Evolutionary conservation across 2,113 vertebrate species (phyloP).

Genomic region (Arothron firmamentum): DNA sequence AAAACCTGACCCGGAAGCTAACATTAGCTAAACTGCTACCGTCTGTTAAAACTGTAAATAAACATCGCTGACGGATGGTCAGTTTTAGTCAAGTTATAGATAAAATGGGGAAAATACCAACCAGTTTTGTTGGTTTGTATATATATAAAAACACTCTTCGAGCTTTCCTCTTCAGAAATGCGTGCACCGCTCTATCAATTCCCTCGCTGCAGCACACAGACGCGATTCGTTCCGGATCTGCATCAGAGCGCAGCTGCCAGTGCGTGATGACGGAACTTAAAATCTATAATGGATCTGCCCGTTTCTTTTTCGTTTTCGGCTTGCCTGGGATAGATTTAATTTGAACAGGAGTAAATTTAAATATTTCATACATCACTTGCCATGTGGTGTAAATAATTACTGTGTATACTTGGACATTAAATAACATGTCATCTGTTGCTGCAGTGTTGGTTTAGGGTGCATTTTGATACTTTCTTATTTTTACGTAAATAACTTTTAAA

Average conservation of each 20-base stretch:
- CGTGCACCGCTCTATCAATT: not conserved
- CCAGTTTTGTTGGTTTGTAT: not conserved
- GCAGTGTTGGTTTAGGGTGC: no score
- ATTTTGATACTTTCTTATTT: not conserved
- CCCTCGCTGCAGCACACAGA: conserved; percentile 8
- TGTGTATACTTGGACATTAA: no score
- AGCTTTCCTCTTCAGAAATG: not conserved
- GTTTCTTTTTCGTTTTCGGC: no score
- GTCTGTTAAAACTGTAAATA: not conserved
- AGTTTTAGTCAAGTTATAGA: not conserved
- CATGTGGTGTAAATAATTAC: no score
- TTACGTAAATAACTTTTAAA: no score
- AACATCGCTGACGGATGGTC: no score
- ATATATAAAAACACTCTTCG: not conserved
- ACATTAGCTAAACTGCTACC: conserved; percentile 37
- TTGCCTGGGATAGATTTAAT: no score
- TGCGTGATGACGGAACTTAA: conserved; percentile 35
- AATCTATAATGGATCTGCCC: not conserved
- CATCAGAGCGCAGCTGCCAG: not conserved
- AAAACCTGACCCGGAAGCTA: conserved; percentile 26
- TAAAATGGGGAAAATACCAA: conserved; percentile 10
- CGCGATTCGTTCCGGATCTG: not conserved
- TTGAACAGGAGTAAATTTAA: no score
- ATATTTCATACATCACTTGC: no score
- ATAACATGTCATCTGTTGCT: no score